phyloP scores from a whole-genome alignment of 2,797 vertebrate species.

The Artibeus jamaicensis region DNA sequence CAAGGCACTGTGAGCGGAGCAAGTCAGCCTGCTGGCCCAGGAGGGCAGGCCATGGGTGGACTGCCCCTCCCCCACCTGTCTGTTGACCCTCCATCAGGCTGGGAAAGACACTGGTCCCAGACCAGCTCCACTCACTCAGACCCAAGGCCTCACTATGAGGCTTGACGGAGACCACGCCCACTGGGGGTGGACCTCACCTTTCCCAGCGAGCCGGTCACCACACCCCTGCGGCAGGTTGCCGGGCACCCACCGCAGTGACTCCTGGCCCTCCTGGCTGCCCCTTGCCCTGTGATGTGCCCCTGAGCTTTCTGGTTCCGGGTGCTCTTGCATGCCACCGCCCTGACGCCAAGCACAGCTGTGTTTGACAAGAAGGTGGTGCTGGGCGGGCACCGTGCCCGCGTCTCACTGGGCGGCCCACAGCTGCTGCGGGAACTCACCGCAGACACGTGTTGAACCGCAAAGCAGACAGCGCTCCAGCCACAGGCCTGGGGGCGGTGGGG shows the following conservation, averaged over 20 bases:
- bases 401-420: neutral
- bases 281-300: neutral
- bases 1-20: neutral
- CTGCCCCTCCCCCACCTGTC: neutral
- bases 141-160: accelerated
- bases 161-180: neutral
- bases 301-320: neutral
- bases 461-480: neutral
- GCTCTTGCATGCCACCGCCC: neutral
- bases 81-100: neutral
- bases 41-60: neutral
- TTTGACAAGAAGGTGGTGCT: conserved; percentile 50
- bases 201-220: neutral
- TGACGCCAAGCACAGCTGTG: neutral
- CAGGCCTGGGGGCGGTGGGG: neutral
- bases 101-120: too few species aligned
- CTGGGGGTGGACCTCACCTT: neutral
- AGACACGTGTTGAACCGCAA: accelerated
- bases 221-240: accelerated
- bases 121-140: too few species aligned
- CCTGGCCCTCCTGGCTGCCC: neutral
- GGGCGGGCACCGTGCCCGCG: accelerated
- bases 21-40: neutral
- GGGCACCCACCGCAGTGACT: accelerated
- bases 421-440: neutral